Percentiles rank a stretch among this genome's conserved stretches.
Conservation (phyloP, 2,797 vertebrate genomes). For the Astyanax mexicanus region DNA sequence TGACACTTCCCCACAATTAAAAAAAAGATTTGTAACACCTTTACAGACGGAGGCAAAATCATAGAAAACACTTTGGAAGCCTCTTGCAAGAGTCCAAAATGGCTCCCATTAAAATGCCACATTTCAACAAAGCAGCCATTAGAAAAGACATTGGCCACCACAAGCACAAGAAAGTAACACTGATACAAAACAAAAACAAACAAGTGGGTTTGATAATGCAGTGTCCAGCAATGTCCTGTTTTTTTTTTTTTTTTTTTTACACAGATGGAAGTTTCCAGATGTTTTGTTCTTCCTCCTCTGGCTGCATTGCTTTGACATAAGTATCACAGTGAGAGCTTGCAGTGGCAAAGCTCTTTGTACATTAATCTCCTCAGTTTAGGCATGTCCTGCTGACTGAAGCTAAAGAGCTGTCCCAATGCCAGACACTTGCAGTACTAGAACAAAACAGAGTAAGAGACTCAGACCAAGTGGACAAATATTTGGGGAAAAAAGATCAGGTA, state of each 20-base stretch:
- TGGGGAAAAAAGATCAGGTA: too few species aligned
- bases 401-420: slow-evolving; percentile 88
- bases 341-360: slow-evolving; percentile 98
- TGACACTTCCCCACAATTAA: slow-evolving; percentile 62
- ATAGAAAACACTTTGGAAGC: slow-evolving; percentile 34
- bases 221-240: slow-evolving; percentile 51
- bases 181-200: slow-evolving; percentile 53
- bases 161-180: slow-evolving; percentile 69
- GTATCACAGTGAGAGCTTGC: slow-evolving; percentile 90
- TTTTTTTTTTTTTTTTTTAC: too few species aligned
- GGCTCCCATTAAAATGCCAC: slow-evolving; percentile 31
- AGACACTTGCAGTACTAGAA: slow-evolving; percentile 93
- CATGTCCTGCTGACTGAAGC: slow-evolving; percentile 94
- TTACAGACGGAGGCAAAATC: slow-evolving; percentile 70
- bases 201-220: slow-evolving; percentile 39
- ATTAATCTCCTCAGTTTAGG: slow-evolving; percentile 92
- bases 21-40: slow-evolving; percentile 73
- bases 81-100: slow-evolving; percentile 35
- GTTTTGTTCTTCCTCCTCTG: slow-evolving; percentile 26
- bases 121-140: slow-evolving; percentile 47
- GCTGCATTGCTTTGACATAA: slow-evolving; percentile 24
- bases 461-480: background rate
- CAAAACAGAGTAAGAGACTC: background rate
- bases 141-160: slow-evolving; percentile 68
- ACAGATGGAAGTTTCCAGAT: slow-evolving; percentile 41